A percentile compares a stretch with the other conserved stretches of the same genome.
phyloP scores from a whole-genome alignment of 1,140 invertebrate genomes.

The Lerema accius region DNA sequence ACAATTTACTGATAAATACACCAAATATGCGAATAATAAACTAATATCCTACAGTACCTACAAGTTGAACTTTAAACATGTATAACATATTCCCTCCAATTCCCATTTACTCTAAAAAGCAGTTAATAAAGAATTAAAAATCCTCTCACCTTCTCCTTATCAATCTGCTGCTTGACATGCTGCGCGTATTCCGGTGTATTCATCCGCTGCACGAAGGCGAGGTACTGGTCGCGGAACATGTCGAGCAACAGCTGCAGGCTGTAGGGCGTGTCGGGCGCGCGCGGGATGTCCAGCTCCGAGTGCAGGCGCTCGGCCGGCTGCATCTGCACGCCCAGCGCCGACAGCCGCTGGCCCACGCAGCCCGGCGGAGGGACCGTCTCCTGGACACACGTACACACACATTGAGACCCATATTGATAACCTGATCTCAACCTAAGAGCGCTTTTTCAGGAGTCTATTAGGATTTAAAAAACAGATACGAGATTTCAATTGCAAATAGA shows the following conservation, averaged over 20 bases:
- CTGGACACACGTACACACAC: constrained; percentile 38
- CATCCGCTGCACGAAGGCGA: constrained; percentile 92
- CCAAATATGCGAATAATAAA: too few relatives aligned
- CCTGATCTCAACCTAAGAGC: too few relatives aligned
- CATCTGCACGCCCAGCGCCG: constrained; percentile 86
- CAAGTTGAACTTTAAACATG: too few relatives aligned
- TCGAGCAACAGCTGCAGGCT: constrained; percentile 93
- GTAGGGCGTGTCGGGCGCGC: constrained; percentile 91
- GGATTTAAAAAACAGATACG: too few relatives aligned
- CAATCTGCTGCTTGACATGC: constrained; percentile 90
- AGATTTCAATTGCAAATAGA: too few relatives aligned
- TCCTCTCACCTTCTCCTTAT: constrained; percentile 88
- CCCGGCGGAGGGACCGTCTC: constrained; percentile 89
- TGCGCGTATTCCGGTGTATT: constrained; percentile 89
- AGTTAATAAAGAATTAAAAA: too few relatives aligned
- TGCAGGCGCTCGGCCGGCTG: constrained; percentile 86
- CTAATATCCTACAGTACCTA: too few relatives aligned
- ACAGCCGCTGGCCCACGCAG: constrained; percentile 94
- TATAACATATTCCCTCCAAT: too few relatives aligned
- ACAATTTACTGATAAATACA: too few relatives aligned
- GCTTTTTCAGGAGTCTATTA: too few relatives aligned
- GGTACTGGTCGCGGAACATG: constrained; percentile 91
- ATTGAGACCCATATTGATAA: too few relatives aligned
- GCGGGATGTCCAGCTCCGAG: constrained; percentile 91
- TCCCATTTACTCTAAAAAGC: too few relatives aligned